These are phyloP conservation scores for Lochmaea crataegi DNA, from an alignment of 2,888 invertebrate species.

Conservation along the genomic window DNA sequence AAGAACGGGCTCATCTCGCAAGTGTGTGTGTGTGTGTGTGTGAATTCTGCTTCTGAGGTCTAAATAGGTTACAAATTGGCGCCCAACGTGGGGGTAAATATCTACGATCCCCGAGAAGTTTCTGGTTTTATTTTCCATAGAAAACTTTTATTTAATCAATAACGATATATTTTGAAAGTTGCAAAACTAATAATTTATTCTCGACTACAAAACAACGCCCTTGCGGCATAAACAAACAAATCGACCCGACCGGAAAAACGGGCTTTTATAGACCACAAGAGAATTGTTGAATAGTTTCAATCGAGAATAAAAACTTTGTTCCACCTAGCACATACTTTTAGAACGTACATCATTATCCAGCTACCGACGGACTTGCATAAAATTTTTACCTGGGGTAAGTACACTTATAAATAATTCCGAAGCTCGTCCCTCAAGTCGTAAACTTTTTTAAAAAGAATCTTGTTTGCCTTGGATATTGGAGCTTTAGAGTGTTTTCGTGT, in stretches of 20 bases:
- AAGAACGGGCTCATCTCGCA: no score
- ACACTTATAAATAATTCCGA: conserved; percentile 16
- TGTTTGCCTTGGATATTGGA: conserved; percentile 28
- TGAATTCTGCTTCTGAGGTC: no score
- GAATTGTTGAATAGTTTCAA: conserved; percentile 2
- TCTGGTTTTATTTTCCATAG: not conserved
- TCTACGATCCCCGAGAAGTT: not conserved
- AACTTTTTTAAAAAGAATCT: conserved; percentile 21
- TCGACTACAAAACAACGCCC: not conserved
- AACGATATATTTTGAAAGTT: not conserved
- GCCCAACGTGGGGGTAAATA: not conserved
- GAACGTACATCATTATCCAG: conserved; percentile 14
- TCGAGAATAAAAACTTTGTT: conserved; percentile 14
- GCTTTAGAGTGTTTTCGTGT: conserved; percentile 28
- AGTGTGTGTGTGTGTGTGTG: no score
- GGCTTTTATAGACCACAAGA: not conserved
- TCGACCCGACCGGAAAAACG: not conserved
- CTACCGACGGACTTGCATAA: conserved; percentile 13
- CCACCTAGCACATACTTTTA: conserved; percentile 6
- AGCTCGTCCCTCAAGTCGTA: conserved; percentile 3
- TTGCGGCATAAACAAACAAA: not conserved
- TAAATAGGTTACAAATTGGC: no score
- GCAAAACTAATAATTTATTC: not conserved
- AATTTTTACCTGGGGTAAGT: conserved; percentile 16
- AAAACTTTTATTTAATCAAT: not conserved